Percentiles rank a stretch among this genome's conserved stretches.
Evolutionary conservation across 2,888 invertebrate genomes (phyloP).

Genomic region (Tubulanus polymorphus): DNA sequence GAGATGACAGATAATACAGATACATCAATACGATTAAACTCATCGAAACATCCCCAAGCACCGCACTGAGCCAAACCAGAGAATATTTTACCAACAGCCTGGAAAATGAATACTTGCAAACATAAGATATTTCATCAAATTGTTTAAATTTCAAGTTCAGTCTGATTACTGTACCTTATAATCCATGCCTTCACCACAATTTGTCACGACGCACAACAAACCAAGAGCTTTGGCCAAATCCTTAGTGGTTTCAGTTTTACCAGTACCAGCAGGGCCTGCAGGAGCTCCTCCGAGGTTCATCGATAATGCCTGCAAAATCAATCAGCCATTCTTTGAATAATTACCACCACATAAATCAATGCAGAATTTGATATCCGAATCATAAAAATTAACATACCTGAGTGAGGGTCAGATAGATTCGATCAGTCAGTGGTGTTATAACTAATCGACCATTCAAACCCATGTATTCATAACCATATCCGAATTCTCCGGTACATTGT

Average conservation of each 20-base stretch:
- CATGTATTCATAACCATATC: constrained; percentile 95
- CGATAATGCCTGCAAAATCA: constrained; percentile 63
- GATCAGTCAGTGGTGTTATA: constrained; percentile 86
- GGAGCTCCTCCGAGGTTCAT: constrained; percentile 91
- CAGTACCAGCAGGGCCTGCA: constrained; percentile 65
- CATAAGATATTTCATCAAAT: too few species aligned
- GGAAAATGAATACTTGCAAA: constrained; percentile 27
- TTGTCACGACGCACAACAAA: constrained; percentile 60
- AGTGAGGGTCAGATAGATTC: constrained; percentile 88
- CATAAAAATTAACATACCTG: constrained; percentile 58
- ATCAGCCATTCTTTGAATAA: too few species aligned
- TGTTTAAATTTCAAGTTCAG: too few species aligned
- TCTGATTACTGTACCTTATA: constrained; percentile 32
- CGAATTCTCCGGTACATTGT: constrained; percentile 78
- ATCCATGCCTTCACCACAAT: constrained; percentile 93
- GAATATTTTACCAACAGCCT: constrained; percentile 63
- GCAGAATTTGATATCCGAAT: background rate
- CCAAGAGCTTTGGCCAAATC: constrained; percentile 83
- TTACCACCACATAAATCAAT: background rate
- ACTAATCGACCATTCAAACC: constrained; percentile 86
- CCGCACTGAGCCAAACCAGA: constrained; percentile 77
- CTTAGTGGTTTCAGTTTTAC: constrained; percentile 88
- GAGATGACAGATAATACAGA: constrained; percentile 91
- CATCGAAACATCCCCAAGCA: constrained; percentile 95
- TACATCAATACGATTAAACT: constrained; percentile 88